Conservation (phyloP, 2,113 vertebrate genomes). For the Rafetus swinhoei region DNA sequence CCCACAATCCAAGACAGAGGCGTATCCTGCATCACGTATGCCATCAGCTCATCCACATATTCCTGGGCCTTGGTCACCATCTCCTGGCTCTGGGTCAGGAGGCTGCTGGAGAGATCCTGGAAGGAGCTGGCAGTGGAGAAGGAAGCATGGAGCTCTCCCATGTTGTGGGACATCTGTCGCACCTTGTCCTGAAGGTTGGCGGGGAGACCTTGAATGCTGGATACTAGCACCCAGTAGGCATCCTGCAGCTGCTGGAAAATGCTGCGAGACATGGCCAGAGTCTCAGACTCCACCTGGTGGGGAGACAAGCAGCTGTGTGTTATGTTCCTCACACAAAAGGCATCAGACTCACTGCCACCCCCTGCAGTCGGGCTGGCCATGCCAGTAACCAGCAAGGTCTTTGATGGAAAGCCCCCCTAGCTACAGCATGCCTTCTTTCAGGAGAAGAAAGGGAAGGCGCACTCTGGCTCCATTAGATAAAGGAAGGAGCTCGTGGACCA, state of each 20-base stretch:
- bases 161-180: conserved; percentile 72
- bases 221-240: conserved; percentile 76
- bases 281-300: conserved; percentile 60
- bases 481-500: no score
- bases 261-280: conserved; percentile 78
- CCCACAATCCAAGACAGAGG: conserved; percentile 77
- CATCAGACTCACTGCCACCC: no score
- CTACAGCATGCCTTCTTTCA: not conserved
- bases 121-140: conserved; percentile 70
- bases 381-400: accelerated
- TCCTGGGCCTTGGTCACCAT: conserved; percentile 76
- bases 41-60: conserved; percentile 82
- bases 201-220: conserved; percentile 85
- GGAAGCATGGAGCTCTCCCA: conserved; percentile 81
- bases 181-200: conserved; percentile 83
- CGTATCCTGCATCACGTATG: conserved; percentile 63
- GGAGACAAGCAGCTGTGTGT: not conserved
- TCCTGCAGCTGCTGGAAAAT: conserved; percentile 81
- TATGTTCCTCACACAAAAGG: no score
- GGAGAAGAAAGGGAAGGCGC: no score
- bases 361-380: no score
- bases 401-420: no score
- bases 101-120: conserved; percentile 71
- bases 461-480: no score
- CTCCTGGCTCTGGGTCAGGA: conserved; percentile 79